These are phyloP conservation scores for Cheiracanthium punctorium DNA, from an alignment of 2,888 invertebrate species.

Conservation along the genomic window DNA sequence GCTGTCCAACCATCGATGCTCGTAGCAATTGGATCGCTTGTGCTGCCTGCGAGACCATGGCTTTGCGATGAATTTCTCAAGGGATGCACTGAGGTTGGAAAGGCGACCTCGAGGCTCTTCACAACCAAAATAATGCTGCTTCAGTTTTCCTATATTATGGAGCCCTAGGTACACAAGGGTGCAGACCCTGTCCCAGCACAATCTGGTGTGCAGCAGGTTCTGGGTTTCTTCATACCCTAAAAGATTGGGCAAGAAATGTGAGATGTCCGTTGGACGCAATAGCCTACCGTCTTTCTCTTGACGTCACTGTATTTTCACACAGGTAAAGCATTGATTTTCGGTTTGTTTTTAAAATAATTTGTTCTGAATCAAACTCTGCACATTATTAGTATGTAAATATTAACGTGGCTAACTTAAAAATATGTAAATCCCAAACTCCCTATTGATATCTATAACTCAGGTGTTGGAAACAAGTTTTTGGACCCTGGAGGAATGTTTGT, in stretches of 20 bases:
- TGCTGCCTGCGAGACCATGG: slow-evolving; percentile 40
- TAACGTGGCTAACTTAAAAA: not conserved
- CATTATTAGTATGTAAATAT: not conserved
- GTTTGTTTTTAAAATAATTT: slow-evolving; percentile 53
- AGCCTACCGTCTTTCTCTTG: slow-evolving; percentile 37
- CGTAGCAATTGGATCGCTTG: slow-evolving; percentile 54
- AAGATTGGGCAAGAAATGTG: slow-evolving; percentile 26
- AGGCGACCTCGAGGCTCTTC: slow-evolving; percentile 43
- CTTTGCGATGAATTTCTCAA: slow-evolving; percentile 40
- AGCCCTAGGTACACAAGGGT: slow-evolving; percentile 35
- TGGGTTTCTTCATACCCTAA: slow-evolving; percentile 19
- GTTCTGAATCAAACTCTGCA: not conserved
- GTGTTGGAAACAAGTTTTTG: not conserved
- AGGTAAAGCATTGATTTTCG: slow-evolving; percentile 65
- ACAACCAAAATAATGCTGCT: slow-evolving; percentile 23
- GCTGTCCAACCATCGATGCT: slow-evolving; percentile 25
- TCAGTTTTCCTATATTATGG: slow-evolving; percentile 26
- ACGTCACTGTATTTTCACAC: slow-evolving; percentile 42
- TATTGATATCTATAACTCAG: slow-evolving; percentile 7
- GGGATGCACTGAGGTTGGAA: slow-evolving; percentile 38
- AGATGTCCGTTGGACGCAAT: slow-evolving; percentile 48
- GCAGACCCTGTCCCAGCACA: slow-evolving; percentile 29
- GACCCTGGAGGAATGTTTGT: too few relatives aligned
- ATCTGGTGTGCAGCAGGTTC: slow-evolving; percentile 29
- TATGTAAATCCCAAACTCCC: slow-evolving; percentile 1